Percentiles rank a stretch among this genome's conserved stretches.
These are phyloP conservation scores for Zaprionus ornatus DNA, from an alignment of 1,140 invertebrate species.

Conservation along the genomic window DNA sequence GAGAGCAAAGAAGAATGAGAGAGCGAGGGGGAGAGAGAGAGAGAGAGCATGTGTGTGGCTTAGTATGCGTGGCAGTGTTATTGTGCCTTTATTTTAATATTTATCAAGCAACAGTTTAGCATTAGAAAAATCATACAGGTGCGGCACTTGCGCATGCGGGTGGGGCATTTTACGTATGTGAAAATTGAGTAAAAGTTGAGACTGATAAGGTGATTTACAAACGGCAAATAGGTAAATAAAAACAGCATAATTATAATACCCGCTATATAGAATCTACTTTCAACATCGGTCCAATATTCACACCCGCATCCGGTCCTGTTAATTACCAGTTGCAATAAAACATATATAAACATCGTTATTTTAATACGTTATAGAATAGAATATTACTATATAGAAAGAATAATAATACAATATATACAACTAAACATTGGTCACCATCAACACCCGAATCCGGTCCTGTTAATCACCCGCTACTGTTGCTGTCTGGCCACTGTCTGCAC, in stretches of 20 bases:
- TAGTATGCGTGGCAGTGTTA: slow-evolving; percentile 50
- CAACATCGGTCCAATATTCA: too few species aligned
- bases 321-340: slow-evolving; percentile 9
- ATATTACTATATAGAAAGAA: too few species aligned
- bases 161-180: neutral
- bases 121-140: slow-evolving; percentile 38
- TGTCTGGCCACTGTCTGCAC: slow-evolving; percentile 70
- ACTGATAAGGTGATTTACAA: neutral
- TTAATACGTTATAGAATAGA: neutral
- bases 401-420: too few species aligned
- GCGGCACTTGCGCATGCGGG: slow-evolving; percentile 13
- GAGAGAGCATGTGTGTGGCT: slow-evolving; percentile 1
- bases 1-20: neutral
- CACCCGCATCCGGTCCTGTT: slow-evolving; percentile 14
- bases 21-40: slow-evolving; percentile 17
- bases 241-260: neutral
- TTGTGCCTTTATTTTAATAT: slow-evolving; percentile 62
- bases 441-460: slow-evolving; percentile 9
- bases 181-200: neutral
- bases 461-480: slow-evolving; percentile 44
- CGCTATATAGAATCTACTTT: too few species aligned
- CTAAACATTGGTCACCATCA: too few species aligned
- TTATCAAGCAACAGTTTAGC: slow-evolving; percentile 54
- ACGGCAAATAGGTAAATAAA: neutral
- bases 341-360: too few species aligned